Conservation (phyloP, 2,888 invertebrate genomes). For the Hedychridium roseum region DNA sequence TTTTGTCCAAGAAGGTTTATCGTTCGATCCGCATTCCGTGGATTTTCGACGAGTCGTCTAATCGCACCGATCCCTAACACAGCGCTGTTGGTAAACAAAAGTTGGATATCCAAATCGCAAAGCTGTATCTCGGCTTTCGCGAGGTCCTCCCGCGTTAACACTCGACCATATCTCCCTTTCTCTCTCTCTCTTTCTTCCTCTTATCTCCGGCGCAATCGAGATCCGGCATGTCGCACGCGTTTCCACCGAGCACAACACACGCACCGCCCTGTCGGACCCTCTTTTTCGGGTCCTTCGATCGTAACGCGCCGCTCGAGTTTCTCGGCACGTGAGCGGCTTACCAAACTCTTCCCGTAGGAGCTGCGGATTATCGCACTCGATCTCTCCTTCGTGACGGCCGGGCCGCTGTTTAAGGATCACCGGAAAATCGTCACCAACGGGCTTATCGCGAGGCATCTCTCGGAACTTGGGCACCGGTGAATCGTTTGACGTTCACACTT, state of each 20-base stretch:
- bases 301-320: background rate
- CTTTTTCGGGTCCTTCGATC: background rate
- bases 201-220: slow-evolving; percentile 52
- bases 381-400: too few species aligned
- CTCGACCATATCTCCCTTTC: too few species aligned
- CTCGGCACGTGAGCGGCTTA: background rate
- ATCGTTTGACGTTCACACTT: too few species aligned
- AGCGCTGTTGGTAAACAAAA: slow-evolving; percentile 41
- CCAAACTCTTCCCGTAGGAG: background rate
- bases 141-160: slow-evolving; percentile 5
- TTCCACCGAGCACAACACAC: too few species aligned
- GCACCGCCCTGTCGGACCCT: slow-evolving; percentile 22
- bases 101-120: slow-evolving; percentile 42
- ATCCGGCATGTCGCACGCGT: slow-evolving; percentile 57
- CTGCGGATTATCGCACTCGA: too few species aligned
- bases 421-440: too few species aligned
- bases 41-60: slow-evolving; percentile 1
- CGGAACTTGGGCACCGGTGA: too few species aligned
- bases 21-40: background rate
- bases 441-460: too few species aligned
- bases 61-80: background rate
- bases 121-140: slow-evolving; percentile 27
- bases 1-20: too few species aligned
- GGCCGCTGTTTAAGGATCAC: too few species aligned
- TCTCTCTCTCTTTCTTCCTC: too few species aligned